Percentiles rank a stretch among this genome's conserved stretches.
Conservation (phyloP, 2,797 vertebrate species). For the Philypnodon macrostomus region DNA sequence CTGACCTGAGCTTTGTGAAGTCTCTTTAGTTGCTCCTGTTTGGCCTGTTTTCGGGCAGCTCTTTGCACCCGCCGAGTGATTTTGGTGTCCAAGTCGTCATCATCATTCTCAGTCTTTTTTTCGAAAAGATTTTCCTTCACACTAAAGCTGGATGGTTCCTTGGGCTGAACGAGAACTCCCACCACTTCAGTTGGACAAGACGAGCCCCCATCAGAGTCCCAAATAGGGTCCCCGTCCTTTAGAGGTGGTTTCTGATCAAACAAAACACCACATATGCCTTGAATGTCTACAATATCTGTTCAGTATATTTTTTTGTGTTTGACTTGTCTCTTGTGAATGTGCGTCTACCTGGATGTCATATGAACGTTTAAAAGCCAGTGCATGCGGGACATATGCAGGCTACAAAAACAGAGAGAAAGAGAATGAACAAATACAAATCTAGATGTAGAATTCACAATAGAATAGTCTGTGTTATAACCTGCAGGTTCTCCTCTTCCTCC, state of each 20-base stretch:
- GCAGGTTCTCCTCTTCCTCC: slow-evolving; percentile 39
- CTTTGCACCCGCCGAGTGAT: slow-evolving; percentile 86
- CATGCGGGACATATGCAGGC: slow-evolving; percentile 88
- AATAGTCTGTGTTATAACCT: slow-evolving; percentile 27
- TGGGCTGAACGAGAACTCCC: slow-evolving; percentile 45
- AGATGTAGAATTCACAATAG: background rate
- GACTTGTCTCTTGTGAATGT: background rate
- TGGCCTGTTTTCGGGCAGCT: slow-evolving; percentile 87
- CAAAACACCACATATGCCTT: background rate
- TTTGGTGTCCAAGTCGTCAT: slow-evolving; percentile 84
- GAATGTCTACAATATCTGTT: background rate
- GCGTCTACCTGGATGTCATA: slow-evolving; percentile 87
- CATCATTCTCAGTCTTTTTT: slow-evolving; percentile 77
- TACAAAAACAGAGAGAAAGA: slow-evolving; percentile 52
- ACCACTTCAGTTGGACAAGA: slow-evolving; percentile 65
- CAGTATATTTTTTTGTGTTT: background rate
- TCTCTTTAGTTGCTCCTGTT: slow-evolving; percentile 90
- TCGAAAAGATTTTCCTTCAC: slow-evolving; percentile 71
- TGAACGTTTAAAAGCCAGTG: slow-evolving; percentile 88
- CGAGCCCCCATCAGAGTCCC: slow-evolving; percentile 43
- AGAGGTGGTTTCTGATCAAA: slow-evolving; percentile 38
- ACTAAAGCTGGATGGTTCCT: slow-evolving; percentile 65
- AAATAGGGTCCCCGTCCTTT: slow-evolving; percentile 7
- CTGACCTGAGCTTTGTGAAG: slow-evolving; percentile 92
- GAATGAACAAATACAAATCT: background rate